These are phyloP conservation scores for Antrozous pallidus DNA, from an alignment of 2,797 vertebrate species.

Conservation along the genomic window DNA sequence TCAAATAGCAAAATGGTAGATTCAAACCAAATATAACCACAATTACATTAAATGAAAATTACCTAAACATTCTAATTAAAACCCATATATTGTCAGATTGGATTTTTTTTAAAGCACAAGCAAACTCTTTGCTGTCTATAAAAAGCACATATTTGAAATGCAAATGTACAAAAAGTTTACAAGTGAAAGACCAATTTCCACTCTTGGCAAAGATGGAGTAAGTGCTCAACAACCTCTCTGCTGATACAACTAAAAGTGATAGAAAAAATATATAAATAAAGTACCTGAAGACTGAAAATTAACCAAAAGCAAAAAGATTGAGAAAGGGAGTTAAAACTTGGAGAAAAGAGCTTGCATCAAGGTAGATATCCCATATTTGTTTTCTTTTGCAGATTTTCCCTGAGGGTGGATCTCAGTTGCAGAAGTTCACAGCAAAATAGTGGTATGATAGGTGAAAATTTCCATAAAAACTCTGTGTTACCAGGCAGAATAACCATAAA, in stretches of 20 bases:
- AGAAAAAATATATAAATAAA: not conserved
- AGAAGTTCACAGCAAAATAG: not conserved
- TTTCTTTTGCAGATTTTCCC: slow-evolving; percentile 6
- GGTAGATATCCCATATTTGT: not conserved
- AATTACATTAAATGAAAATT: slow-evolving; percentile 34
- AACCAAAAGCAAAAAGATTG: not conserved
- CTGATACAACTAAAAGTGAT: slow-evolving; percentile 1
- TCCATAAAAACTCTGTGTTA: not conserved
- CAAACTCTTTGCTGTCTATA: not conserved
- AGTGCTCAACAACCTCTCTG: not conserved
- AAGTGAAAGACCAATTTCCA: not conserved
- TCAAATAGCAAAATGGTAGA: slow-evolving; percentile 11
- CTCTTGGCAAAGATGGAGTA: not conserved
- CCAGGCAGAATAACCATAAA: not conserved
- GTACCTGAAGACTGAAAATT: not conserved
- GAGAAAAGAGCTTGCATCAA: not conserved
- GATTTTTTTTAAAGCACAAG: not conserved
- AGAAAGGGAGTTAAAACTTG: not conserved
- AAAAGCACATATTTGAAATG: not conserved
- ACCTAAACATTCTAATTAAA: slow-evolving; percentile 18
- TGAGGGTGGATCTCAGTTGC: not conserved
- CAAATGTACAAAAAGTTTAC: not conserved
- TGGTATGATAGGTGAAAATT: not conserved
- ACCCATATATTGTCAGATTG: not conserved
- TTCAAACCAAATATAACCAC: slow-evolving; percentile 22